phyloP scores from a whole-genome alignment of 2,888 invertebrate genomes.

The Gerosis bhagava region DNA sequence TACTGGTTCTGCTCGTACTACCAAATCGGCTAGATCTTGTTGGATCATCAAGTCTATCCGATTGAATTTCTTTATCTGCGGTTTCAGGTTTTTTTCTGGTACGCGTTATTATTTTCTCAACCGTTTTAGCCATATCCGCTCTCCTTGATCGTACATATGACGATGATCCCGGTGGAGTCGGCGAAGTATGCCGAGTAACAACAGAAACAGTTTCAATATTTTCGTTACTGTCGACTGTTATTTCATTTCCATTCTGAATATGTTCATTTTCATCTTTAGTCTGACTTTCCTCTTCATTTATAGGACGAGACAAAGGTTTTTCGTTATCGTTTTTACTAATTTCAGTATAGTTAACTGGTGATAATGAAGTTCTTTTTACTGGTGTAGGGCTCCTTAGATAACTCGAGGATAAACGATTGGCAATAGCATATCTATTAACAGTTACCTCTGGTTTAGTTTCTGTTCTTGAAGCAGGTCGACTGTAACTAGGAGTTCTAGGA shows the following conservation, averaged over 20 bases:
- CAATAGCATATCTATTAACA: constrained; percentile 66
- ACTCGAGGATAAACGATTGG: constrained; percentile 64
- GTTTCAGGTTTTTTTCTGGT: constrained; percentile 80
- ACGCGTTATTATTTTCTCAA: constrained; percentile 86
- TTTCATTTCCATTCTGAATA: constrained; percentile 34
- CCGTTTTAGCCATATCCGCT: constrained; percentile 87
- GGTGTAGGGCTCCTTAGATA: constrained; percentile 68
- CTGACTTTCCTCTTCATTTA: constrained; percentile 42
- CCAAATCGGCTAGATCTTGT: constrained; percentile 85
- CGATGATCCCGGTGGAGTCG: constrained; percentile 86
- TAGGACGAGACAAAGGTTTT: constrained; percentile 45
- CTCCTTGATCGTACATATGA: constrained; percentile 85
- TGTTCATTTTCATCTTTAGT: constrained; percentile 39
- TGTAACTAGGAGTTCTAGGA: constrained; percentile 68
- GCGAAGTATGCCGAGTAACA: constrained; percentile 90
- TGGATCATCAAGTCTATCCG: constrained; percentile 87
- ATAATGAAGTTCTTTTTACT: constrained; percentile 60
- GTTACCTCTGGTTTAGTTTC: constrained; percentile 57
- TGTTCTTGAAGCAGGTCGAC: constrained; percentile 54
- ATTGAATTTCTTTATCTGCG: constrained; percentile 88
- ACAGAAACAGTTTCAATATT: constrained; percentile 81
- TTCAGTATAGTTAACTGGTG: constrained; percentile 57
- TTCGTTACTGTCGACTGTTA: constrained; percentile 43
- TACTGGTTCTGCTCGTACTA: constrained; percentile 80
- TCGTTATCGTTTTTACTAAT: constrained; percentile 46